Evolutionary conservation across 2,113 vertebrate species (phyloP), one percentile per base, ranked within the genome.

Genomic region (Bettongia penicillata): DNA sequence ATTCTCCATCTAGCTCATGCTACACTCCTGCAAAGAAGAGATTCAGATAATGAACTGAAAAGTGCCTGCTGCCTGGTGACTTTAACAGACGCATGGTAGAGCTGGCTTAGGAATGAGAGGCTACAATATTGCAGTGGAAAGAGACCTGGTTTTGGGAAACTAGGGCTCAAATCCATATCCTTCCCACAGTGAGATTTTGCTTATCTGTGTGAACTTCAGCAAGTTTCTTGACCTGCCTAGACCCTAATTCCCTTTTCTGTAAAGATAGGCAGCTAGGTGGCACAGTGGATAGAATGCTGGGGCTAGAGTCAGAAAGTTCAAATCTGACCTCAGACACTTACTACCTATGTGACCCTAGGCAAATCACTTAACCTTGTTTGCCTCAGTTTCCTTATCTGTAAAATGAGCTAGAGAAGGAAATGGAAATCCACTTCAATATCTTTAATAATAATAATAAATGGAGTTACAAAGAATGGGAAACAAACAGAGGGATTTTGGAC

Each of bases 21-120:
- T 22, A 51, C 26, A 3, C 57, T 94, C 92, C 95, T 94, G 94
- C 93, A 53, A 53, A 57, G 95, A 77, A 89, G 51, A 93, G 89
- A 93, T 93, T 95, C 43, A 94, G 91, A 95, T 93, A 91, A 52
- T 92, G 95, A 47, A 0, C n/a, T 95, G 91, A 68, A 47, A 12
- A 1, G 48, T 53, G 90, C 91, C 68, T 95, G 94, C 53, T 91
- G 55, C 91, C 94, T 53, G 84, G 43, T 91, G 53, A 90, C 90
- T 47, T 50, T 94, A 90, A 53, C 52, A 52, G 48, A 84, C 92
- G 26, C n/a, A 49, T 51, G 47, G 19, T 84, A 84, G 68, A 23
- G 19, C 37, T 43, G 68, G 19, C 68, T 43, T 19, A 8, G 68
- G n/a, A 84, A 43, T 43, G n/a, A 43, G 68, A 84, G n/a, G 37